A percentile compares a stretch with the other conserved stretches of the same genome.
phyloP scores from a whole-genome alignment of 2,113 vertebrate species.

The Chaenogobius annularis region DNA sequence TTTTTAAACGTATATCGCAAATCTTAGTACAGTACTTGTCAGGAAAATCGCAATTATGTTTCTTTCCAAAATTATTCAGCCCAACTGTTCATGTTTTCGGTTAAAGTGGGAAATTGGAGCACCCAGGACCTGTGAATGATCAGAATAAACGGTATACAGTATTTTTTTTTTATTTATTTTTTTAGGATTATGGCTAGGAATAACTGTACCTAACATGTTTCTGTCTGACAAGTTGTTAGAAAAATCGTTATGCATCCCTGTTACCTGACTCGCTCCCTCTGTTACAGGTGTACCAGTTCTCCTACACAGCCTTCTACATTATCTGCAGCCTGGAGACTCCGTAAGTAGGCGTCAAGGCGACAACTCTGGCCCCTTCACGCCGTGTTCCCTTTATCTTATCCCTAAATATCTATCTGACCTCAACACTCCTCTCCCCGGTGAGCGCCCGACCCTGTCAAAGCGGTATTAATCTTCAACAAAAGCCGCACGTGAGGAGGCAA shows the following conservation, averaged over 20 bases:
- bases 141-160: too few relatives aligned
- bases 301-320: constrained; percentile 92
- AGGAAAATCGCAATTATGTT: too few relatives aligned
- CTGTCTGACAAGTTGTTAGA: too few relatives aligned
- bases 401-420: constrained; percentile 8
- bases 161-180: too few relatives aligned
- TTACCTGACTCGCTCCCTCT: not conserved
- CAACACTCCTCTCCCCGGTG: not conserved
- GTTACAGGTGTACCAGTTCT: constrained; percentile 88
- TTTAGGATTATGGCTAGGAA: too few relatives aligned
- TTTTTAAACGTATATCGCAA: too few relatives aligned
- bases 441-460: not conserved
- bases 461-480: constrained; percentile 8
- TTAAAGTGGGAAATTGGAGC: too few relatives aligned
- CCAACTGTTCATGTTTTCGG: too few relatives aligned
- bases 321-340: constrained; percentile 82
- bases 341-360: constrained; percentile 60
- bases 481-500: not conserved
- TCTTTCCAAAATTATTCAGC: too few relatives aligned
- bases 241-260: not conserved
- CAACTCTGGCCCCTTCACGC: constrained; percentile 12
- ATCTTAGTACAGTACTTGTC: too few relatives aligned
- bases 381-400: constrained; percentile 7
- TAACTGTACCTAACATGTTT: too few relatives aligned
- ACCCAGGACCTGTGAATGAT: too few relatives aligned